phyloP scores from a whole-genome alignment of 2,888 invertebrate genomes.

The Amphipyra berbera region DNA sequence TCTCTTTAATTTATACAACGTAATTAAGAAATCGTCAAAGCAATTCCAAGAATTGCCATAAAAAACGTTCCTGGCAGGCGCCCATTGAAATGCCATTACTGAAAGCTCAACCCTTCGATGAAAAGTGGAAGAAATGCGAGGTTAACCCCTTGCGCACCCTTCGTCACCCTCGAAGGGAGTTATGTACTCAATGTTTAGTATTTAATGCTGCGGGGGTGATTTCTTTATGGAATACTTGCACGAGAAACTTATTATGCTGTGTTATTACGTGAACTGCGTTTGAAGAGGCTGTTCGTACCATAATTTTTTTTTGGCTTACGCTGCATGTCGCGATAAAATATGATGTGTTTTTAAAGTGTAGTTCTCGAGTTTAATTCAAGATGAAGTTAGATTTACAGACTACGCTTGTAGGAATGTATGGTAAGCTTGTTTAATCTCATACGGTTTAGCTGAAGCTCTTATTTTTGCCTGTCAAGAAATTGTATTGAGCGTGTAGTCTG shows the following conservation, averaged over 20 bases:
- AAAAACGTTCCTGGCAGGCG: constrained; percentile 8
- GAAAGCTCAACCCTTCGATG: constrained; percentile 33
- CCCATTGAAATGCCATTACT: constrained; percentile 37
- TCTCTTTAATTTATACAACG: constrained; percentile 14
- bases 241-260: constrained; percentile 30
- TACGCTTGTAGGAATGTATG: too few species aligned
- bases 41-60: constrained; percentile 24
- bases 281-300: constrained; percentile 3
- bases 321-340: not conserved
- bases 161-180: constrained; percentile 14
- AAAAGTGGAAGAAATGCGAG: constrained; percentile 37
- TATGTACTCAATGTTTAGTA: constrained; percentile 15
- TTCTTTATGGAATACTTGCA: constrained; percentile 33
- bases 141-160: constrained; percentile 19
- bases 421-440: too few species aligned
- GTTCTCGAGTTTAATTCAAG: too few species aligned
- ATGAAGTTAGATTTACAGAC: too few species aligned
- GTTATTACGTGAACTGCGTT: constrained; percentile 21
- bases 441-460: too few species aligned
- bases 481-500: too few species aligned
- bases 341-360: not conserved
- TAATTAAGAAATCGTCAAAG: constrained; percentile 26
- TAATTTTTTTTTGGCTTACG: not conserved
- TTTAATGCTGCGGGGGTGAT: constrained; percentile 10
- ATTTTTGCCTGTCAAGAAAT: too few species aligned